Evolutionary conservation across 1,140 invertebrate species (phyloP).

Genomic region (Drosophila pseudoobscura): DNA sequence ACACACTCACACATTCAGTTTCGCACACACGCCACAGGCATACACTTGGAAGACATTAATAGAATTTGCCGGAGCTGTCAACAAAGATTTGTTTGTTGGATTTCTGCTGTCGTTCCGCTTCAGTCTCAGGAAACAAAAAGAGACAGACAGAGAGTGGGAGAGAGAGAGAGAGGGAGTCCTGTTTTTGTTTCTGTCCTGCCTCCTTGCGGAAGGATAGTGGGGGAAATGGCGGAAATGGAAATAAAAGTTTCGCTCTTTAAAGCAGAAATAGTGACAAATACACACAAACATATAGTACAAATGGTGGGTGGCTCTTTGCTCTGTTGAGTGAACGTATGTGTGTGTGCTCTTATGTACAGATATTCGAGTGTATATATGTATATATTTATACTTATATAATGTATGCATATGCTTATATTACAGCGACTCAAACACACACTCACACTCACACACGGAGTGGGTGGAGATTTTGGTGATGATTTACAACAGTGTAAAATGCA

Average conservation of each 20-base stretch:
- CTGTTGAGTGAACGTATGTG: slow-evolving; percentile 12
- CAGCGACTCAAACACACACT: slow-evolving; percentile 37
- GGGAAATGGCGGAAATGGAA: too few species aligned
- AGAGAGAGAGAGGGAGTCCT: too few species aligned
- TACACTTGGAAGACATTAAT: slow-evolving; percentile 39
- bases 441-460: slow-evolving; percentile 41
- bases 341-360: slow-evolving; percentile 23
- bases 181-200: too few species aligned
- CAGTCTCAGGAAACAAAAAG: not conserved
- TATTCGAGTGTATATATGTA: slow-evolving; percentile 41
- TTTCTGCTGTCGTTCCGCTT: slow-evolving; percentile 13
- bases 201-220: too few species aligned
- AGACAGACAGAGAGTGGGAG: too few species aligned
- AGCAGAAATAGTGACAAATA: slow-evolving; percentile 47
- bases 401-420: slow-evolving; percentile 43
- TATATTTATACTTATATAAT: slow-evolving; percentile 22
- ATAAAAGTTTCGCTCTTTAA: too few species aligned
- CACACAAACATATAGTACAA: slow-evolving; percentile 23
- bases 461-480: slow-evolving; percentile 57
- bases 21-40: slow-evolving; percentile 8
- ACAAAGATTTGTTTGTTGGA: slow-evolving; percentile 66
- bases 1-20: slow-evolving; percentile 6
- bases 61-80: slow-evolving; percentile 65
- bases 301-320: slow-evolving; percentile 9
- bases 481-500: slow-evolving; percentile 43